Evolutionary conservation across 1,140 invertebrate species (phyloP).

Genomic region (Diprion similis): DNA sequence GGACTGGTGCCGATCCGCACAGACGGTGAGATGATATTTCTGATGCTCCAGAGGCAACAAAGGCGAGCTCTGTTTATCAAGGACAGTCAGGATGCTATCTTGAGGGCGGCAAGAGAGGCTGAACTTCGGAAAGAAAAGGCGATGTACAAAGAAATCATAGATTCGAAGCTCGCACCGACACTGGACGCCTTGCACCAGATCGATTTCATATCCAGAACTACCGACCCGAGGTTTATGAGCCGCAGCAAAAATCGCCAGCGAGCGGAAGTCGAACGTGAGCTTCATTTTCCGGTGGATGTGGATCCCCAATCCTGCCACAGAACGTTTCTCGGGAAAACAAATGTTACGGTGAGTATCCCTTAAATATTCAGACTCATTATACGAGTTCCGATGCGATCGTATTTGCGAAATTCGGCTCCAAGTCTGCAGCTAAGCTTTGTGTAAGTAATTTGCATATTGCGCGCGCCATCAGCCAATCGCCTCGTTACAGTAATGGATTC

Average conservation of each 20-base stretch:
- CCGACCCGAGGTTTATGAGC: constrained; percentile 33
- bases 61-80: constrained; percentile 30
- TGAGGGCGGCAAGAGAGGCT: constrained; percentile 4
- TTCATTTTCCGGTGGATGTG: constrained; percentile 25
- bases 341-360: constrained; percentile 37
- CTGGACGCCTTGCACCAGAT: constrained; percentile 39
- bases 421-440: too few relatives aligned
- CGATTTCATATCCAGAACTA: constrained; percentile 39
- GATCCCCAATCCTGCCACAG: constrained; percentile 30
- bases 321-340: constrained; percentile 34
- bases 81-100: constrained; percentile 33
- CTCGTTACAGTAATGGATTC: too few relatives aligned
- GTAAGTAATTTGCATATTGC: too few relatives aligned
- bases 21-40: constrained; percentile 40
- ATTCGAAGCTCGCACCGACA: constrained; percentile 31
- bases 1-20: constrained; percentile 35
- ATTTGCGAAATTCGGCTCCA: too few relatives aligned
- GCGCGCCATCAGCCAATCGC: too few relatives aligned
- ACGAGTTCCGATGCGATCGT: too few relatives aligned
- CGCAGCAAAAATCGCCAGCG: constrained; percentile 32
- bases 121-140: constrained; percentile 33
- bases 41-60: constrained; percentile 40
- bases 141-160: constrained; percentile 33
- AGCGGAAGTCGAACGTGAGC: constrained; percentile 21
- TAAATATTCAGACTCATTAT: neutral